Conservation (phyloP, 2,888 invertebrate genomes). For the Cryptocephalus moraei region DNA sequence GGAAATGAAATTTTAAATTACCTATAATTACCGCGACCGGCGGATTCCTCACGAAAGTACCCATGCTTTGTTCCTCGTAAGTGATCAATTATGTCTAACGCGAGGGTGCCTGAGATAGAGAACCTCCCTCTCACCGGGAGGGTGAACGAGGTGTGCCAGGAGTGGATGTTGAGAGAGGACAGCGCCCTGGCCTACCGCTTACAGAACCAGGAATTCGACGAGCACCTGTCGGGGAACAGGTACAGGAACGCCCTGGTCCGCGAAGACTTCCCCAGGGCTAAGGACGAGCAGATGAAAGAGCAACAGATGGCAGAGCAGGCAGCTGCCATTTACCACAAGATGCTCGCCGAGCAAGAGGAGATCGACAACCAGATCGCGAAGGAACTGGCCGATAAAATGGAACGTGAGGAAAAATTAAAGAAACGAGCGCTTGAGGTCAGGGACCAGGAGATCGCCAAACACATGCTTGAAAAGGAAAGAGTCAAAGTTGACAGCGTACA, state of each 20-base stretch:
- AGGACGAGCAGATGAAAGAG: slow-evolving; percentile 61
- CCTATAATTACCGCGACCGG: slow-evolving; percentile 12
- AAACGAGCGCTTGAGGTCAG: slow-evolving; percentile 44
- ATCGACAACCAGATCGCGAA: slow-evolving; percentile 56
- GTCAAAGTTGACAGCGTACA: slow-evolving; percentile 16
- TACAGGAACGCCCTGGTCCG: slow-evolving; percentile 65
- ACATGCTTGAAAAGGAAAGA: slow-evolving; percentile 40
- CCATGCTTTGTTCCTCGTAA: background rate
- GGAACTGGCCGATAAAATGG: slow-evolving; percentile 55
- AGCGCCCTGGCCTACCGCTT: slow-evolving; percentile 70
- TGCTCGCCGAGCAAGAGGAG: slow-evolving; percentile 59
- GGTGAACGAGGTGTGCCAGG: slow-evolving; percentile 66
- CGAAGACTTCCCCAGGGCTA: slow-evolving; percentile 67
- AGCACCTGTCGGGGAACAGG: slow-evolving; percentile 66
- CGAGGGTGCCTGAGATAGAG: slow-evolving; percentile 33
- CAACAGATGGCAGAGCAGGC: slow-evolving; percentile 54
- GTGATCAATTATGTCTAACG: slow-evolving; percentile 19
- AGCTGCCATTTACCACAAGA: slow-evolving; percentile 47
- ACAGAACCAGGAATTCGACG: slow-evolving; percentile 71
- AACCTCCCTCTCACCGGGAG: slow-evolving; percentile 53
- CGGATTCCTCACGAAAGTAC: slow-evolving; percentile 10
- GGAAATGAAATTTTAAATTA: slow-evolving; percentile 14
- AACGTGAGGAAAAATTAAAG: slow-evolving; percentile 45
- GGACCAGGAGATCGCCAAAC: slow-evolving; percentile 43
- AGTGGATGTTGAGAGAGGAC: slow-evolving; percentile 78